Evolutionary conservation across 2,797 vertebrate genomes (phyloP), one percentile per base, ranked within the genome.

Genomic region (Corythornis leucogaster): DNA sequence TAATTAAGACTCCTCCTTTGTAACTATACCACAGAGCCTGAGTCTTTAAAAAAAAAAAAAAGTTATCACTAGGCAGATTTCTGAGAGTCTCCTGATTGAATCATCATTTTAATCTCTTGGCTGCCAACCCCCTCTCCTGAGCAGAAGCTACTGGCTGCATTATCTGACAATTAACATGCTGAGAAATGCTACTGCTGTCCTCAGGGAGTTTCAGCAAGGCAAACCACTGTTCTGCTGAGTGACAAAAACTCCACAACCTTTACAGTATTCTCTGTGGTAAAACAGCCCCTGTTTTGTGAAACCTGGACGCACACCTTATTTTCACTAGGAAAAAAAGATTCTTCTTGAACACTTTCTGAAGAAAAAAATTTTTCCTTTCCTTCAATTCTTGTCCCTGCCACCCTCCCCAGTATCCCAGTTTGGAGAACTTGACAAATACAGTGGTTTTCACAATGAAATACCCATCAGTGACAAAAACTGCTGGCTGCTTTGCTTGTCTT

Each of bases 1-100:
- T 96, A 95, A 96, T 96, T 97, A 94, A 95, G 89, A 71, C 46
- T 79, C 84, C 90, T 94, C 85, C 91, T 94, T 94, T 90, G 86
- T 95, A 96, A 92, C 84, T 86, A 68, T 67, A 74, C 77, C 79
- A 92, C 77, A 85, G 85, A 95, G 77, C 71, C 25, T 26, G 42
- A 91, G 59, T 59, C 83, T 87, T 90, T 10, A 22, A 77, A 88
- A 95, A 89, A 93, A 69, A 45, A 86, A 70, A 43, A 24, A 59
- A 57, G 54, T 55, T 90, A 89, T 95, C 95, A 91, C 95, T 87
- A 93, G 89, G 91, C 89, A 95, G 95, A 95, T 95, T 92, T 94
- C 70, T 90, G 79, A 86, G 85, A 88, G 64, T 81, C 75, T 95
- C 57, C 71, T 92, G 88, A 94, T 81, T 93, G 84, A 97, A 93